Conservation (phyloP, 2,797 vertebrate genomes). For the Heliangelus exortis region DNA sequence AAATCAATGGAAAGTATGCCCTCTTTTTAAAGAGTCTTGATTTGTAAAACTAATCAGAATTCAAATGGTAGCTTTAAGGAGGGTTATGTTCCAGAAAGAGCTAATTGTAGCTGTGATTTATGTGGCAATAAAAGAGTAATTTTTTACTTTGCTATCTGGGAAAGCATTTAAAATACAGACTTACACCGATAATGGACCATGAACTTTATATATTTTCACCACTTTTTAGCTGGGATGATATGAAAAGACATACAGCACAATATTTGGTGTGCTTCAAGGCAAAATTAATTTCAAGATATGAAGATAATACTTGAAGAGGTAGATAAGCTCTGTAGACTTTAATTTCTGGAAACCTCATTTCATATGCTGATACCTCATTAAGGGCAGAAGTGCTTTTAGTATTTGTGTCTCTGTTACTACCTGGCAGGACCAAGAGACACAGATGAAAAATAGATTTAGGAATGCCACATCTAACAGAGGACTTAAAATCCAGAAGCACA, state of each 20-base stretch:
- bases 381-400: rapidly evolving
- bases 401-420: rapidly evolving
- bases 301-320: not conserved
- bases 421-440: not conserved
- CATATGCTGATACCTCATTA: not conserved
- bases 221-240: not conserved
- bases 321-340: not conserved
- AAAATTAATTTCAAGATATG: not conserved
- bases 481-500: not conserved
- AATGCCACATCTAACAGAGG: not conserved
- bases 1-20: not conserved
- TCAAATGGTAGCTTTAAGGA: not conserved
- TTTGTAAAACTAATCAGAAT: not conserved
- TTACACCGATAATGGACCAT: not conserved
- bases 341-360: not conserved
- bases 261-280: not conserved
- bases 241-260: not conserved
- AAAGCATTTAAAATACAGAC: not conserved
- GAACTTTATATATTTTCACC: not conserved
- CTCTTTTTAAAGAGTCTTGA: not conserved
- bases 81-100: not conserved
- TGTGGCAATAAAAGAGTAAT: not conserved
- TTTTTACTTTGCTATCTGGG: not conserved
- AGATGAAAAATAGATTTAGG: not conserved
- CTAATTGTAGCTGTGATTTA: not conserved